These are phyloP conservation scores for Drosophila nannoptera DNA, from an alignment of 1,140 invertebrate species.

Conservation along the genomic window DNA sequence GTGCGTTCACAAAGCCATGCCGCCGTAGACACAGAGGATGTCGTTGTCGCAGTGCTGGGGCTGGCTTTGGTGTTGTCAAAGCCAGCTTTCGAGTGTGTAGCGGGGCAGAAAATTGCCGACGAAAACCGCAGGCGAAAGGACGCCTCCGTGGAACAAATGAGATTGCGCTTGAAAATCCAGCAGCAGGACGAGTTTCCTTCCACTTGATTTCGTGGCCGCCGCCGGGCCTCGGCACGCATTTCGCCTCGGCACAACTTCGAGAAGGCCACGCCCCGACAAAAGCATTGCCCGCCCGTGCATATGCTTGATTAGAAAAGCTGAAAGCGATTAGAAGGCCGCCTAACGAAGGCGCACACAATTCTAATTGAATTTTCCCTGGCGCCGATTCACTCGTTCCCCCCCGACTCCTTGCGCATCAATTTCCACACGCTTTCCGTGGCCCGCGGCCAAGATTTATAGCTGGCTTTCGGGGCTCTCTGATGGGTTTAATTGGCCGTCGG, in stretches of 20 bases:
- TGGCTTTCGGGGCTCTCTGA: conserved; percentile 56
- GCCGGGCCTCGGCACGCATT: conserved; percentile 9
- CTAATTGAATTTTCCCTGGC: conserved; percentile 73
- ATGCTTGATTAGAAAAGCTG: conserved; percentile 75
- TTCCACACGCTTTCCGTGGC: conserved; percentile 45
- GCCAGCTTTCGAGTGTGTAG: conserved; percentile 67
- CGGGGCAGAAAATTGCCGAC: conserved; percentile 74
- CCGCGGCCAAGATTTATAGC: conserved; percentile 59
- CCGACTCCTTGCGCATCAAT: conserved; percentile 16
- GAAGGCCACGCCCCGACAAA: conserved; percentile 48
- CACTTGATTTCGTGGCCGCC: conserved; percentile 70
- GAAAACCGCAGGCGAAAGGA: conserved; percentile 54
- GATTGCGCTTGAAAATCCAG: conserved; percentile 65
- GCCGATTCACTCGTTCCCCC: conserved; percentile 30
- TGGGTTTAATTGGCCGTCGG: conserved; percentile 71
- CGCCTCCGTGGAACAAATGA: conserved; percentile 59
- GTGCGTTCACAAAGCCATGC: conserved; percentile 45
- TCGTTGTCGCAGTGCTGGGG: conserved; percentile 8
- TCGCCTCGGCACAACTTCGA: conserved; percentile 41
- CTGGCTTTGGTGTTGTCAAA: conserved; percentile 43
- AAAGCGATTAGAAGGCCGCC: conserved; percentile 54
- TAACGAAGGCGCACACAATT: conserved; percentile 47
- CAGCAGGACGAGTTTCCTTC: conserved; percentile 49
- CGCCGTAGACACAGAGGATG: conserved; percentile 16
- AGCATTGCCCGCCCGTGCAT: conserved; percentile 31